Evolutionary conservation across 2,113 vertebrate genomes (phyloP).

Genomic region (Scalopus aquaticus): DNA sequence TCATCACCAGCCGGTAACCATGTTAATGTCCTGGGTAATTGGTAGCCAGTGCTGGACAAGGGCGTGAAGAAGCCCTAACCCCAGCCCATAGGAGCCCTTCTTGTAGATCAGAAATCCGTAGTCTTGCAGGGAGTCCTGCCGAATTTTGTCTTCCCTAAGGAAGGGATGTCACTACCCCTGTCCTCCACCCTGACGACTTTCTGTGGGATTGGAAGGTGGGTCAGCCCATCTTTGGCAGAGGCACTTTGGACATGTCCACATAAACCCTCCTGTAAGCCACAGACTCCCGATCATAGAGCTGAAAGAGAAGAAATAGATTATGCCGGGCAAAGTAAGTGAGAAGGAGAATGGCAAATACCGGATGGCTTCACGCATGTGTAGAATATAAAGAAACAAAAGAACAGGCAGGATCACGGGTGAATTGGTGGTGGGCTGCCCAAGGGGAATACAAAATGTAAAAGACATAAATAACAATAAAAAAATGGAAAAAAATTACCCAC

Average conservation of each 20-base stretch:
- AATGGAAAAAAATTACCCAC: no score
- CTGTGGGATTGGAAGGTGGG: background rate
- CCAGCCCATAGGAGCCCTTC: background rate
- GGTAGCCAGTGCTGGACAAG: background rate
- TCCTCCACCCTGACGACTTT: background rate
- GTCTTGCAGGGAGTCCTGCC: conserved; percentile 13
- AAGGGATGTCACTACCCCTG: background rate
- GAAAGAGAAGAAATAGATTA: background rate
- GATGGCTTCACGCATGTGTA: no score
- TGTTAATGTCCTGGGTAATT: no score
- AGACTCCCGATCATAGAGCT: background rate
- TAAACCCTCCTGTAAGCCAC: background rate
- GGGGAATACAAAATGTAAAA: no score
- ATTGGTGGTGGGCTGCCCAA: no score
- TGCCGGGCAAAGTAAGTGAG: no score
- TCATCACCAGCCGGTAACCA: conserved; percentile 21
- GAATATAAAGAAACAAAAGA: no score
- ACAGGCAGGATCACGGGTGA: no score
- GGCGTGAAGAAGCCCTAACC: background rate
- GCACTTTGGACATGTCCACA: background rate
- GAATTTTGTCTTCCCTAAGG: conserved; percentile 5
- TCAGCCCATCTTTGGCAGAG: background rate
- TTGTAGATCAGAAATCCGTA: conserved; percentile 15
- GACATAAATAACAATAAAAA: no score
- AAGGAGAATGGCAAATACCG: no score